Evolutionary conservation across 1,140 invertebrate genomes (phyloP).

Genomic region (Lordiphosa clarofinis): DNA sequence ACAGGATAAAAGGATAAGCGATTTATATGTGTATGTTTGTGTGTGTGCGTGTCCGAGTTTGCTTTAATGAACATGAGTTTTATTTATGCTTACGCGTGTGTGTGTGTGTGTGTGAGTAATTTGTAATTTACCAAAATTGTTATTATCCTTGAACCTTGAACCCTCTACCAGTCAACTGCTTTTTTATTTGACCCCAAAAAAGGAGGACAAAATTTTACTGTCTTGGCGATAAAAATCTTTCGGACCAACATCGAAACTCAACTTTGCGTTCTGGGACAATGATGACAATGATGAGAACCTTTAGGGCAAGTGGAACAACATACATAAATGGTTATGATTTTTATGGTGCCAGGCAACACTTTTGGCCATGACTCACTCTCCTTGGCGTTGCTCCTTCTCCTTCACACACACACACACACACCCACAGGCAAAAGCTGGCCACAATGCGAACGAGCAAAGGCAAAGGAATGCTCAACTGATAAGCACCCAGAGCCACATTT

Average conservation of each 20-base stretch:
- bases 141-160: slow-evolving; percentile 56
- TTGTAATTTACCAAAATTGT: slow-evolving; percentile 75
- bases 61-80: slow-evolving; percentile 63
- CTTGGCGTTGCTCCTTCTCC: neutral
- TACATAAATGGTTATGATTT: slow-evolving; percentile 72
- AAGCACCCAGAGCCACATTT: slow-evolving; percentile 45
- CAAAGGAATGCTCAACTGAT: slow-evolving; percentile 36
- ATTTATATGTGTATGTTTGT: slow-evolving; percentile 62
- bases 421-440: slow-evolving; percentile 1
- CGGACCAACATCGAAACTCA: neutral
- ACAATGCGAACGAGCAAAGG: slow-evolving; percentile 40
- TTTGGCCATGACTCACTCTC: slow-evolving; percentile 49
- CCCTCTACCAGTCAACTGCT: slow-evolving; percentile 37
- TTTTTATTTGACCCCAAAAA: slow-evolving; percentile 57
- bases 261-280: neutral
- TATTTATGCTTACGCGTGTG: slow-evolving; percentile 6
- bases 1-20: slow-evolving; percentile 72
- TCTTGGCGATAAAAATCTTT: slow-evolving; percentile 41
- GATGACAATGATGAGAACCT: slow-evolving; percentile 16
- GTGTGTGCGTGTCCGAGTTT: slow-evolving; percentile 13
- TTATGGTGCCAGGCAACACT: slow-evolving; percentile 64
- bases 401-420: slow-evolving; percentile 12
- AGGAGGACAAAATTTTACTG: neutral
- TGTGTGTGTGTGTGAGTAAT: slow-evolving; percentile 35
- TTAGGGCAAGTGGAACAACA: slow-evolving; percentile 18